phyloP scores from a whole-genome alignment of 2,113 vertebrate genomes.

The Oryzias curvinotus region DNA sequence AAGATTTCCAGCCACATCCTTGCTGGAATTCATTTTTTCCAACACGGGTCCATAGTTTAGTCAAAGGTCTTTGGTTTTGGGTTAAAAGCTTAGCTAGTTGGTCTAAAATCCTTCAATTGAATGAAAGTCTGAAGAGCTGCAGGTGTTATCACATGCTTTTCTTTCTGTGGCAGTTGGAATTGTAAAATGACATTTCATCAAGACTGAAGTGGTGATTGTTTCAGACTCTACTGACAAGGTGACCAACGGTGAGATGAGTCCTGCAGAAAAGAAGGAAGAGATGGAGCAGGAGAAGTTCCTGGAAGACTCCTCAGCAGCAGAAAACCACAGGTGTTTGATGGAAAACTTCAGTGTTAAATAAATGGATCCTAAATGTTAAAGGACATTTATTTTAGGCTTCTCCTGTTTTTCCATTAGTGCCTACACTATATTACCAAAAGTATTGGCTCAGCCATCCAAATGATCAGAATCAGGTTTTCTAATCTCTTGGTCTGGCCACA shows the following conservation, averaged over 20 bases:
- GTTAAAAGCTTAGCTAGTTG: constrained; percentile 34
- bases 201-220: constrained; percentile 30
- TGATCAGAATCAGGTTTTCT: too few relatives aligned
- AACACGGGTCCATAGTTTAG: neutral
- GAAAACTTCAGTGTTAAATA: neutral
- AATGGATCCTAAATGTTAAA: neutral
- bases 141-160: constrained; percentile 61
- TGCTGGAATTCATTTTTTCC: neutral
- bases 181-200: neutral
- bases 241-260: constrained; percentile 81
- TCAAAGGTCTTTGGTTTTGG: constrained; percentile 39
- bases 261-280: constrained; percentile 81
- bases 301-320: constrained; percentile 63
- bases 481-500: too few relatives aligned
- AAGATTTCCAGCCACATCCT: constrained; percentile 12
- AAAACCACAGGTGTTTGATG: constrained; percentile 59
- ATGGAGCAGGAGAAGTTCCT: constrained; percentile 79
- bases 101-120: constrained; percentile 43
- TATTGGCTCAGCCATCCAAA: too few relatives aligned
- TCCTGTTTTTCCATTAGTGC: too few relatives aligned
- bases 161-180: constrained; percentile 20
- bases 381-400: neutral
- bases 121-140: constrained; percentile 13
- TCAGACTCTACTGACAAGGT: constrained; percentile 78
- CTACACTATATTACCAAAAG: too few relatives aligned